These are phyloP conservation scores for Heliconius cydno DNA, from an alignment of 2,888 invertebrate species.

Conservation along the genomic window DNA sequence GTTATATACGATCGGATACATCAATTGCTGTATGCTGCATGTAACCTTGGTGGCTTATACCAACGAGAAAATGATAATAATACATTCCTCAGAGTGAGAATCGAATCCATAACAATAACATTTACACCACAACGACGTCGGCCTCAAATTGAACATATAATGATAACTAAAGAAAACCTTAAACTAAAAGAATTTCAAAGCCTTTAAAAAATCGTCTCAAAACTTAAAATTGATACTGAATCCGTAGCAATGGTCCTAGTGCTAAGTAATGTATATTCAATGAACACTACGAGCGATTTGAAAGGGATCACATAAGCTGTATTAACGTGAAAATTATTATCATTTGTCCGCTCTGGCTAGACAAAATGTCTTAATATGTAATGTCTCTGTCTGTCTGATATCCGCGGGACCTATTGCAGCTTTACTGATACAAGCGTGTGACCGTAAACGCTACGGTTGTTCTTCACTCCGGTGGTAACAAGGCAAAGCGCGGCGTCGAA, in stretches of 20 bases:
- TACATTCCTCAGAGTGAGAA: not conserved
- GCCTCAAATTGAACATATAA: not conserved
- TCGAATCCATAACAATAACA: not conserved
- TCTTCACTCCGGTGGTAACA: too few species aligned
- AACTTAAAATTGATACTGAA: constrained; percentile 39
- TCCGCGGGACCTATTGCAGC: too few species aligned
- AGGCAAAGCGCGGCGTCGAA: too few species aligned
- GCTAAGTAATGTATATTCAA: constrained; percentile 2
- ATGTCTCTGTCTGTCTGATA: too few species aligned
- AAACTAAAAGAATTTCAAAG: not conserved
- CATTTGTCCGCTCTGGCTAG: not conserved
- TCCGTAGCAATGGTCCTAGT: constrained; percentile 38
- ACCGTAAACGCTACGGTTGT: too few species aligned
- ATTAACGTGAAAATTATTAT: constrained; percentile 36
- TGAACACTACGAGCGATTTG: constrained; percentile 45
- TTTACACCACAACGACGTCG: not conserved
- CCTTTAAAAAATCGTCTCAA: not conserved
- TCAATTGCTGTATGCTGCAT: too few species aligned
- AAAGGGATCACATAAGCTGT: constrained; percentile 47
- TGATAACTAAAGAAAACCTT: not conserved
- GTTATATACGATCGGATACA: too few species aligned
- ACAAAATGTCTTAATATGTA: not conserved
- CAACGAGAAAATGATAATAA: not conserved
- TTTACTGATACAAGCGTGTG: too few species aligned
- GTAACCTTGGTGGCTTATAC: too few species aligned